phyloP scores from a whole-genome alignment of 2,888 invertebrate species.

The Boloria euphrosyne region DNA sequence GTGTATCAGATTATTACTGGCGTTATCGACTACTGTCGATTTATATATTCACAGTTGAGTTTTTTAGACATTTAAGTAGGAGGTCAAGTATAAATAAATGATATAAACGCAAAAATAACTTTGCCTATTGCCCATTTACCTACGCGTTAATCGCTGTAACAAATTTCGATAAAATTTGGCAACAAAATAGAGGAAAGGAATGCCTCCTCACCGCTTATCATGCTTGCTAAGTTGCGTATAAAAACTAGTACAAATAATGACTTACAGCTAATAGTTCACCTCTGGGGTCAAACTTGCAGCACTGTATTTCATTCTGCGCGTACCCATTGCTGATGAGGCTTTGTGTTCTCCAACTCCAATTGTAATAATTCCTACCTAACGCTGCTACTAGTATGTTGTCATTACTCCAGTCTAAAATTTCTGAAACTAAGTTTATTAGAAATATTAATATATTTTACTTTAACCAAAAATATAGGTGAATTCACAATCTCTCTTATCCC shows the following conservation, averaged over 20 bases:
- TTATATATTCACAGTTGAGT: no score
- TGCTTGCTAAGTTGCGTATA: neutral
- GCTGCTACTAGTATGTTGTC: conserved; percentile 71
- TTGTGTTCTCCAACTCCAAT: conserved; percentile 72
- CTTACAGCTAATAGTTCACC: conserved; percentile 63
- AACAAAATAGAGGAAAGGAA: neutral
- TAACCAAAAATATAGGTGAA: no score
- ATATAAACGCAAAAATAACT: neutral
- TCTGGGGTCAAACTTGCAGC: conserved; percentile 70
- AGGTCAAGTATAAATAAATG: no score
- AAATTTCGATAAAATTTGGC: neutral
- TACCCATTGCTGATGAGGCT: conserved; percentile 57
- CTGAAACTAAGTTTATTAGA: conserved; percentile 58
- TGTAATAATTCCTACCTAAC: conserved; percentile 65
- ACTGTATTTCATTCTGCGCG: conserved; percentile 52
- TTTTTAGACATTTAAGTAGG: no score
- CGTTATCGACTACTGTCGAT: no score
- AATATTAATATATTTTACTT: no score
- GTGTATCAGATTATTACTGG: no score
- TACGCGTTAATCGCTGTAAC: neutral
- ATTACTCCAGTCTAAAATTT: conserved; percentile 71
- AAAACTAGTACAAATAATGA: conserved; percentile 19
- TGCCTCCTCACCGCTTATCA: no score
- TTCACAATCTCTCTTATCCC: no score
- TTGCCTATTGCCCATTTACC: neutral